These are phyloP conservation scores for Pogonus chalceus DNA, from an alignment of 1,140 invertebrate genomes.

Conservation along the genomic window DNA sequence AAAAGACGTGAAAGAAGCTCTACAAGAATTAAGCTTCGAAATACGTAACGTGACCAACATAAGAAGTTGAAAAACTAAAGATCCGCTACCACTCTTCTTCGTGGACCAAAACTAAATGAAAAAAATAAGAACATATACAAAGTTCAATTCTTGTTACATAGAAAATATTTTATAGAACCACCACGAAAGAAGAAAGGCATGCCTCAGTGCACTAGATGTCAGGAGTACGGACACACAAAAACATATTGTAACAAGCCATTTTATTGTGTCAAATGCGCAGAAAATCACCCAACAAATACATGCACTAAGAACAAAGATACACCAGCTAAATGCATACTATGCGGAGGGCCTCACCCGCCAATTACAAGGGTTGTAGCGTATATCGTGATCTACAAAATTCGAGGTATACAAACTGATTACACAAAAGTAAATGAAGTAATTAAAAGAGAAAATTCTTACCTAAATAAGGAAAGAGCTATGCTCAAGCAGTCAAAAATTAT, in stretches of 20 bases:
- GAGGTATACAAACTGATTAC: neutral
- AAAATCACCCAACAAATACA: constrained; percentile 21
- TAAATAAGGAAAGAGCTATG: too few species aligned
- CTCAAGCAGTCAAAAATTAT: constrained; percentile 5
- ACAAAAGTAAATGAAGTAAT: neutral
- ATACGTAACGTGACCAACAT: constrained; percentile 15
- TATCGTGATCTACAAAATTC: constrained; percentile 19
- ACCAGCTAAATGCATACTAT: constrained; percentile 27
- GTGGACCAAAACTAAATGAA: constrained; percentile 19
- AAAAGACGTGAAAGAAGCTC: constrained; percentile 14
- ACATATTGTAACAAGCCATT: constrained; percentile 24
- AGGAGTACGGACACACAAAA: constrained; percentile 32
- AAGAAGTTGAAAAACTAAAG: constrained; percentile 17
- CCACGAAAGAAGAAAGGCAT: constrained; percentile 21
- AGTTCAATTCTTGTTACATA: constrained; percentile 19
- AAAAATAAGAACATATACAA: constrained; percentile 30
- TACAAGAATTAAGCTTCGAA: neutral
- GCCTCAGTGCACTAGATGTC: constrained; percentile 29
- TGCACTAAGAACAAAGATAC: constrained; percentile 21
- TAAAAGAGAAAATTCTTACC: constrained; percentile 5
- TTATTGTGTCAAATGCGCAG: constrained; percentile 31
- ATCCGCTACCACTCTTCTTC: constrained; percentile 24
- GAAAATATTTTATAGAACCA: constrained; percentile 21
- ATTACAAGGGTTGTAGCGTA: constrained; percentile 28
- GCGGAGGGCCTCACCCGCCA: constrained; percentile 29